Percentiles rank a stretch among this genome's conserved stretches.
These are phyloP conservation scores for Hartigia nigra DNA, from an alignment of 2,888 invertebrate genomes.

Conservation along the genomic window DNA sequence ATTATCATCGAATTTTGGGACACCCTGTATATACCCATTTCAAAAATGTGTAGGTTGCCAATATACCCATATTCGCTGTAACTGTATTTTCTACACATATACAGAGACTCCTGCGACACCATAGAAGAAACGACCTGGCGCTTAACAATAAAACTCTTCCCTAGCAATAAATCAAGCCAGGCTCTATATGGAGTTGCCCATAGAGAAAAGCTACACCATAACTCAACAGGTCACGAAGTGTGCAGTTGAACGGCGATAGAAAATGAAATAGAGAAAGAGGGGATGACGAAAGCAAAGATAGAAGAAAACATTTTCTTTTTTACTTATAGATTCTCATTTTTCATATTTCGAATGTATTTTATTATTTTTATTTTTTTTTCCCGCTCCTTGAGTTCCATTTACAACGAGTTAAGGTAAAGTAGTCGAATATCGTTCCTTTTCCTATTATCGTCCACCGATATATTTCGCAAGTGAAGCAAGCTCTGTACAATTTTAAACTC, in stretches of 20 bases:
- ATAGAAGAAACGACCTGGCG: not conserved
- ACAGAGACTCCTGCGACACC: not conserved
- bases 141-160: not conserved
- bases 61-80: not conserved
- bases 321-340: not conserved
- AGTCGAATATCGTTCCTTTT: no score
- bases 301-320: not conserved
- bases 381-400: no score
- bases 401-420: no score
- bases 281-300: no score
- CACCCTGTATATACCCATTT: not conserved
- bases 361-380: no score
- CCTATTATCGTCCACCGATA: no score
- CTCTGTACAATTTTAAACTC: no score
- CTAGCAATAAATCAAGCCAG: not conserved
- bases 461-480: no score
- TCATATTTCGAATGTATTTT: not conserved
- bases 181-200: not conserved
- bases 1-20: no score
- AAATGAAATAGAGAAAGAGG: not conserved
- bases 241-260: not conserved
- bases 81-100: not conserved
- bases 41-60: not conserved
- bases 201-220: not conserved
- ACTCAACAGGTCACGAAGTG: not conserved